phyloP scores from a whole-genome alignment of 2,888 invertebrate genomes.

The Hypolimnas misippus region DNA sequence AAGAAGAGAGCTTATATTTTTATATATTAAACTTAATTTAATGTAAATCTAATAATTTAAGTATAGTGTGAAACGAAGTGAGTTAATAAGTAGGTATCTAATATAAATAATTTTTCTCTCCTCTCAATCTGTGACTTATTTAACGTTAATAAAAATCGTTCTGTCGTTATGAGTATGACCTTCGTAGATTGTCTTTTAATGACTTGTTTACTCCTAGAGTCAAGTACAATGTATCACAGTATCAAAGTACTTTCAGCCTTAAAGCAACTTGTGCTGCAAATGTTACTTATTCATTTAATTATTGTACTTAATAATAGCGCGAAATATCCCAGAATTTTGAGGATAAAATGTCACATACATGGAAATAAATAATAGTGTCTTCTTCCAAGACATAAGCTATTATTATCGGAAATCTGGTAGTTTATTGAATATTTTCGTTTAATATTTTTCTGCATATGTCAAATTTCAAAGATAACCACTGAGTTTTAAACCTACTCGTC shows the following conservation, averaged over 20 bases:
- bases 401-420: too few species aligned
- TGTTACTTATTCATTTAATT: not conserved
- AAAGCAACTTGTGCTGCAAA: not conserved
- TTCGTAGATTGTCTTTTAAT: conserved; percentile 18
- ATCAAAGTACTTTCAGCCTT: not conserved
- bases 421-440: too few species aligned
- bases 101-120: not conserved
- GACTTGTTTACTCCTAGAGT: conserved; percentile 17
- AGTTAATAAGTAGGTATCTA: not conserved
- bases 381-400: too few species aligned
- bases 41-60: too few species aligned
- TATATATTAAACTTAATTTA: too few species aligned
- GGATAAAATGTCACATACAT: too few species aligned
- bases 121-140: not conserved
- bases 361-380: too few species aligned
- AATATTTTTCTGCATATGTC: too few species aligned
- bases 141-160: conserved; percentile 19
- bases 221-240: conserved; percentile 12
- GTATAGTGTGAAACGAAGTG: not conserved
- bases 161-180: conserved; percentile 28
- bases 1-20: too few species aligned
- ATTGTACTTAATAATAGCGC: not conserved
- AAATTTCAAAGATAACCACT: too few species aligned
- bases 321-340: too few species aligned
- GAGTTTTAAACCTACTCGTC: too few species aligned